Conservation (phyloP, 2,113 vertebrate genomes). For the Turdus rufiventris region DNA sequence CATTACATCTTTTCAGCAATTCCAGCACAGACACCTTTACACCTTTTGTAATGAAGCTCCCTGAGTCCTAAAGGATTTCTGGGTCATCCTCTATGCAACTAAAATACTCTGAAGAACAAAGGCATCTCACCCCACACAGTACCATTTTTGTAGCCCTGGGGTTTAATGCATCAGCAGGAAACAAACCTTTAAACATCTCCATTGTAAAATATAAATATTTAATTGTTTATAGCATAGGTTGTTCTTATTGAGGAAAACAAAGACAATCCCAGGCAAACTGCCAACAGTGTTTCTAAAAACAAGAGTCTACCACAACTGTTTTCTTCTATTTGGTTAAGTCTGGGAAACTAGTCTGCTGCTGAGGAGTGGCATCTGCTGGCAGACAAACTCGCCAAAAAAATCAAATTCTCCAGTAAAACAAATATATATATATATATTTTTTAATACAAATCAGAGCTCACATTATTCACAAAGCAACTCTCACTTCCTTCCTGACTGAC, state of each 20-base stretch:
- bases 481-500: not conserved
- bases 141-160: not conserved
- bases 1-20: not conserved
- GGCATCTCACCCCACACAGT: not conserved
- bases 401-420: not conserved
- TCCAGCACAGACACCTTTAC: not conserved
- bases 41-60: not conserved
- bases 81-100: not conserved
- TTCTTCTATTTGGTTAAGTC: not conserved
- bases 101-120: not conserved
- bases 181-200: not conserved
- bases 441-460: not conserved
- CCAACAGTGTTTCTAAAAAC: not conserved
- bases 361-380: slow-evolving; percentile 10
- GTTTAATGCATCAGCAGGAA: not conserved
- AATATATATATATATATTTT: accelerated
- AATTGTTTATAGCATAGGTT: not conserved
- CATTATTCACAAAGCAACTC: not conserved
- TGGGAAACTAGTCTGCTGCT: not conserved
- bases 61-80: not conserved
- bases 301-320: not conserved
- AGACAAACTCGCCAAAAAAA: not conserved
- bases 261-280: not conserved
- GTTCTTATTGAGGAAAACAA: not conserved
- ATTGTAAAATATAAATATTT: slow-evolving; percentile 7